phyloP scores from a whole-genome alignment of 1,140 invertebrate genomes.

The Venustaconcha ellipsiformis region DNA sequence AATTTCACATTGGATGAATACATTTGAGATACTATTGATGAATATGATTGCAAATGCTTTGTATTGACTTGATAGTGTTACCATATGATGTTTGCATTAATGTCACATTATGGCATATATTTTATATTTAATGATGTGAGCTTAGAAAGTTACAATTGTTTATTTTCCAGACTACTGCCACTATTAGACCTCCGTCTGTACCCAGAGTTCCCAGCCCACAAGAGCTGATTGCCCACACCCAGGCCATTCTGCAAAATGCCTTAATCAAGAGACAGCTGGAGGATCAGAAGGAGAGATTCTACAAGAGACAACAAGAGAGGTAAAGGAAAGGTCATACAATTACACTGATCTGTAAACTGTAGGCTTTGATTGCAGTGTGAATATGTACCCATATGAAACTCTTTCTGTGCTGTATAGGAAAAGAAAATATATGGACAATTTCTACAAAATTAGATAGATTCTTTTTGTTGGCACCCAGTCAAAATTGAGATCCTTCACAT shows the following conservation, averaged over 20 bases:
- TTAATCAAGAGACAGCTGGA: constrained; percentile 88
- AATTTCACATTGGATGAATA: too few species aligned
- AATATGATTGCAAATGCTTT: too few species aligned
- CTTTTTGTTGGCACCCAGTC: neutral
- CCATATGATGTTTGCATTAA: neutral
- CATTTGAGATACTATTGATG: too few species aligned
- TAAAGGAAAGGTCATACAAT: constrained; percentile 6
- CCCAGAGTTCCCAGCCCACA: constrained; percentile 84
- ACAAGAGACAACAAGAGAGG: constrained; percentile 79
- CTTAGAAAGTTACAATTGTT: too few species aligned
- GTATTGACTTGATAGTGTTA: too few species aligned
- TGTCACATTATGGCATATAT: too few species aligned
- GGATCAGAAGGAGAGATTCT: constrained; percentile 85
- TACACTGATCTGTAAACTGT: neutral
- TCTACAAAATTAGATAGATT: neutral
- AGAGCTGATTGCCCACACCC: constrained; percentile 84
- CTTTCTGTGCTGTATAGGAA: neutral
- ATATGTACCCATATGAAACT: neutral
- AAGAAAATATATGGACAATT: neutral
- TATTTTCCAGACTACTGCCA: constrained; percentile 29
- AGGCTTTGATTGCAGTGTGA: neutral
- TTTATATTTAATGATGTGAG: too few species aligned
- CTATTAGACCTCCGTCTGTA: constrained; percentile 47
- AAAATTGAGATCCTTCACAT: too few species aligned
- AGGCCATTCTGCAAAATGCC: constrained; percentile 85